These are phyloP conservation scores for Oxycera nigricornis DNA, from an alignment of 2,888 invertebrate species.

Conservation along the genomic window DNA sequence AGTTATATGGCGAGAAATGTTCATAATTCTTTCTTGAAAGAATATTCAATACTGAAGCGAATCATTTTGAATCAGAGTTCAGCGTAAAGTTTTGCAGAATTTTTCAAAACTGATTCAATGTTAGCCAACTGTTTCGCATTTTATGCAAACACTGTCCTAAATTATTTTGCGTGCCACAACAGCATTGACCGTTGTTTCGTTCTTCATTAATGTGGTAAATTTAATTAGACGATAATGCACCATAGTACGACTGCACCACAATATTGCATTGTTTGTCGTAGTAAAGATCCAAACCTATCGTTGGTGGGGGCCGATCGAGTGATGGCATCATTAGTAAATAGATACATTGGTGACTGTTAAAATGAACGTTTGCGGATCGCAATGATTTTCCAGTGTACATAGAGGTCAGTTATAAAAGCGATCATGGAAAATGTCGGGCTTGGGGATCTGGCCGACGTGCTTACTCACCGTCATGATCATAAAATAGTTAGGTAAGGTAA, in stretches of 20 bases:
- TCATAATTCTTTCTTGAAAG: not conserved
- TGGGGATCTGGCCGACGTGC: not conserved
- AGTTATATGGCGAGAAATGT: not conserved
- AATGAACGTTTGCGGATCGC: not conserved
- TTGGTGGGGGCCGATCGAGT: not conserved
- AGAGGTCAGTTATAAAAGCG: conserved; percentile 34
- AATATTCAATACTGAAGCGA: not conserved
- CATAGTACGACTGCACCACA: not conserved
- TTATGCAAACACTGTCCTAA: not conserved
- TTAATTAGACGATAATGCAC: conserved; percentile 31
- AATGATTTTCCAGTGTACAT: conserved; percentile 23
- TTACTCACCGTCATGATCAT: not conserved
- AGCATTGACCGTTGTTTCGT: not conserved
- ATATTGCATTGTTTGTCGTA: not conserved
- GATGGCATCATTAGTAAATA: not conserved
- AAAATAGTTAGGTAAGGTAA: conserved; percentile 9
- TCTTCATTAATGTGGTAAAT: conserved; percentile 27
- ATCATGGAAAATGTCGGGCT: conserved; percentile 10
- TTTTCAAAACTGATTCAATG: not conserved
- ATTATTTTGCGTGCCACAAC: not conserved
- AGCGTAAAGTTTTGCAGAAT: too few relatives aligned
- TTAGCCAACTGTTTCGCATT: not conserved
- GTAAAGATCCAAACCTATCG: not conserved
- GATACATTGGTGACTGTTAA: conserved; percentile 14
- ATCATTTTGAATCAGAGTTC: not conserved